Percentiles rank a stretch among this genome's conserved stretches.
Evolutionary conservation across 2,888 invertebrate species (phyloP).

Genomic region (Silvanus unidentatus): DNA sequence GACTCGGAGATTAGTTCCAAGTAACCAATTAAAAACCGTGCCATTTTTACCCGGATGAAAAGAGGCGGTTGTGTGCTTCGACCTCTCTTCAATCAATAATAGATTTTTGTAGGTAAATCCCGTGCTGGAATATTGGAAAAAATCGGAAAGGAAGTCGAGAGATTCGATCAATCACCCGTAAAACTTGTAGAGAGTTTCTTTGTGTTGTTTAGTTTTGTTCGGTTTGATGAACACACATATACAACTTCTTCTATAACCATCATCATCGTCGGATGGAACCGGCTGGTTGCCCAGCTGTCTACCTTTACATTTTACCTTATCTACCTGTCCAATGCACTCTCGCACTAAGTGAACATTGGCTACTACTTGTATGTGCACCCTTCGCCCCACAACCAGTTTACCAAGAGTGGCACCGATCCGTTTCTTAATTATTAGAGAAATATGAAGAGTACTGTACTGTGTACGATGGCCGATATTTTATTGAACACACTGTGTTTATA

Average conservation of each 20-base stretch:
- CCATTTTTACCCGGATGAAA: too few species aligned
- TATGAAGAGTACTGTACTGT: too few species aligned
- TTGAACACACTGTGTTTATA: too few species aligned
- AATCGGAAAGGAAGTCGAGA: not conserved
- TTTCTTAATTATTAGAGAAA: too few species aligned
- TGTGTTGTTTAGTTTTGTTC: conserved; percentile 10
- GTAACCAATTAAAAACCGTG: too few species aligned
- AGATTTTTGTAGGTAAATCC: too few species aligned
- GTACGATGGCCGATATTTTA: not conserved
- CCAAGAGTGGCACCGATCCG: too few species aligned
- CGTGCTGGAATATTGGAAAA: too few species aligned
- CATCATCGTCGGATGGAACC: conserved; percentile 11
- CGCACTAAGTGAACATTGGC: conserved; percentile 7
- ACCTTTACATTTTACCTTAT: conserved; percentile 16
- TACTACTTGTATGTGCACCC: conserved; percentile 11
- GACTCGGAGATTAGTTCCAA: too few species aligned
- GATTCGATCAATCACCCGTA: conserved; percentile 18
- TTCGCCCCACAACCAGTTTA: not conserved
- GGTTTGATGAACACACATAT: not conserved
- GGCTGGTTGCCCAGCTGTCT: conserved; percentile 31
- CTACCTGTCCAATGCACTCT: conserved; percentile 20
- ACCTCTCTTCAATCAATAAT: too few species aligned
- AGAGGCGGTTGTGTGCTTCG: too few species aligned
- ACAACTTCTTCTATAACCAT: not conserved
- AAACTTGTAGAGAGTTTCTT: conserved; percentile 18